Evolutionary conservation across 2,113 vertebrate genomes (phyloP), one percentile per base, ranked within the genome.

Genomic region (Tetraodon nigroviridis): DNA sequence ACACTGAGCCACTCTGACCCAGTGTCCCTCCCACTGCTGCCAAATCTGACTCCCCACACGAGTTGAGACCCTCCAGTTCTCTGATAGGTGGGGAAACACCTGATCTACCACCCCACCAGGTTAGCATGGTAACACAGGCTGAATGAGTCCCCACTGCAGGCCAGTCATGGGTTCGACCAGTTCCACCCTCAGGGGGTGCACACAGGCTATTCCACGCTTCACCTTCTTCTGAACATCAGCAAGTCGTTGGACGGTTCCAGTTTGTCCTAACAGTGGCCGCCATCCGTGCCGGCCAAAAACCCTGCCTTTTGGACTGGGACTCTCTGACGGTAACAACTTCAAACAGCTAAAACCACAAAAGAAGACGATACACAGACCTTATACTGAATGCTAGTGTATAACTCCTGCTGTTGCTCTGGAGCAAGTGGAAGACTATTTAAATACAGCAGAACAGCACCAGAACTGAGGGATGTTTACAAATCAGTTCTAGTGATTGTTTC

Each of bases 361-460:
- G 19, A 64, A 55, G 16, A 45, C 20, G 2, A 69, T 51, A 21
- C 19, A 49, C 14, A 51, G 18, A 32, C 62, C 47, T 24, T 59
- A 7, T 15, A 44, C 46, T 55, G 45, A 40, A 59, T 45, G 52
- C 24, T 56, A 49, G 24, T 27, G 24, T 27, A 6, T 6, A 27
- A 6, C 24, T 27, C 24, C 24, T 27, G 5, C 24, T 27, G 24
- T 4, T 27, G 24, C 7, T 5, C 24, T 27, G 24, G 24, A 27
- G 24, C 24, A 12, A 37, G 32, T 37, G 32, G 32, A 7, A 37
- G 24, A 27, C 24, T 27, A 27, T 29, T 69, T 73, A 51, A 48
- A 48, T 61, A 65, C 24, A 72, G 63, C 59, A 73, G 64, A 70
- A 86, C 75, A 83, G 79, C 80, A 62, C 71, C 70, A 78, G 64